A percentile compares a stretch with the other conserved stretches of the same genome.
Evolutionary conservation across 2,888 invertebrate species (phyloP).

Genomic region (Geotrupes spiniger): DNA sequence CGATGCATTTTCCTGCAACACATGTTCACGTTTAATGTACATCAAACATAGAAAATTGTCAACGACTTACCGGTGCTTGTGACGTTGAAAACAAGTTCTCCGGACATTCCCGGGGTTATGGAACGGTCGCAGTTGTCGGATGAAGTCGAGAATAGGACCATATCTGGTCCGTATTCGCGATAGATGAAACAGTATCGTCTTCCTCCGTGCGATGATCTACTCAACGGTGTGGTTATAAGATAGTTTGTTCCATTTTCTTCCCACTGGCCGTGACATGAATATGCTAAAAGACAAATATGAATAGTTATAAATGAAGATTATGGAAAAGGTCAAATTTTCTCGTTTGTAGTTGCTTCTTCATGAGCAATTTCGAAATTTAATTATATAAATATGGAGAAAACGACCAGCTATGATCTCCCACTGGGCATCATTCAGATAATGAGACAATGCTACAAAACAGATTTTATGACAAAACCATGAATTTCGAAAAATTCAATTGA

Average conservation of each 20-base stretch:
- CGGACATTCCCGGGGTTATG: constrained; percentile 54
- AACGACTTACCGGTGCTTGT: constrained; percentile 61
- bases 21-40: neutral
- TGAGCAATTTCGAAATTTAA: too few relatives aligned
- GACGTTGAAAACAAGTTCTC: constrained; percentile 67
- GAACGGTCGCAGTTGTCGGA: constrained; percentile 63
- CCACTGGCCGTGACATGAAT: constrained; percentile 89
- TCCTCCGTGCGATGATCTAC: constrained; percentile 63
- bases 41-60: neutral
- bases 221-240: constrained; percentile 75
- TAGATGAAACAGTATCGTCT: constrained; percentile 76
- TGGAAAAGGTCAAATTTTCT: too few relatives aligned
- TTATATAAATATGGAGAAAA: too few relatives aligned
- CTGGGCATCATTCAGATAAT: too few relatives aligned
- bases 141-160: constrained; percentile 60
- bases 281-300: constrained; percentile 60
- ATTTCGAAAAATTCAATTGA: too few relatives aligned
- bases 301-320: too few relatives aligned
- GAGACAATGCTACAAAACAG: too few relatives aligned
- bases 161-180: constrained; percentile 54
- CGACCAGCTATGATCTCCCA: too few relatives aligned
- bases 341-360: too few relatives aligned
- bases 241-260: constrained; percentile 83
- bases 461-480: too few relatives aligned
- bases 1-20: constrained; percentile 63